Base-by-base conservation (phyloP, 2,113 vertebrate genomes). In the Polypterus bichir region DNA sequence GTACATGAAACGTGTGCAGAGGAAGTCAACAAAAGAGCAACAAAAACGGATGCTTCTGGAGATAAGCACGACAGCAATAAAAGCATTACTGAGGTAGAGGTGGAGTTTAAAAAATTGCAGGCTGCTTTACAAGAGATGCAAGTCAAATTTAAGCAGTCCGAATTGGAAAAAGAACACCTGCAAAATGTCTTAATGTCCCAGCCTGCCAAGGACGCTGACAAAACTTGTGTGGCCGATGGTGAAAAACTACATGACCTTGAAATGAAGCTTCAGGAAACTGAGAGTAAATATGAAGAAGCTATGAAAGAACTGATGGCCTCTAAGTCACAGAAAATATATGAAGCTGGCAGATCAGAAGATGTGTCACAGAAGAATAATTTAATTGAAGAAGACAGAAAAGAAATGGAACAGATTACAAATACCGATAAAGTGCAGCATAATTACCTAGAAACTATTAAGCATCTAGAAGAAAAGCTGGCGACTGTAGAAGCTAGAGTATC, bases 81-180 rank as follows among this genome's bases (percentile, higher is more conserved):
- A 7, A 4, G 66, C 27, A 72, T 58, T 8, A 71, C 9, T 3
- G 71, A 71, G 4, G 64, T 68, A 3, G 77, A 86, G 55, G 74
- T 77, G 52, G 88, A 89, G 79, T 73, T 81, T 0, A 71, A 76
- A 55, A 77, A 89, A 47, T 71, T 91, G 9, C 87, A 82, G 54
- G 83, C 90, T 70, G 75, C 79, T 1, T 71, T 93, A n/a, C 83
- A 87, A 46, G 86, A 77, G 48, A 65, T 87, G 27, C 88, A 91
- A 72, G 71, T 69, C 4, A 88, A 87, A 65, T 64, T 82, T 46
- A 80, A 91, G 48, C 86, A 81, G 69, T 90, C 83, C 4, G 89
- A 86, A 71, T 74, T 75, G 6, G 87, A 89, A 68, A 90, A 78
- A 70, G 73, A 71, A 45, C 77, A 80, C 1, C 69, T 86, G 56